Conservation (phyloP, 2,113 vertebrate species). For the Chaetops frenatus region DNA sequence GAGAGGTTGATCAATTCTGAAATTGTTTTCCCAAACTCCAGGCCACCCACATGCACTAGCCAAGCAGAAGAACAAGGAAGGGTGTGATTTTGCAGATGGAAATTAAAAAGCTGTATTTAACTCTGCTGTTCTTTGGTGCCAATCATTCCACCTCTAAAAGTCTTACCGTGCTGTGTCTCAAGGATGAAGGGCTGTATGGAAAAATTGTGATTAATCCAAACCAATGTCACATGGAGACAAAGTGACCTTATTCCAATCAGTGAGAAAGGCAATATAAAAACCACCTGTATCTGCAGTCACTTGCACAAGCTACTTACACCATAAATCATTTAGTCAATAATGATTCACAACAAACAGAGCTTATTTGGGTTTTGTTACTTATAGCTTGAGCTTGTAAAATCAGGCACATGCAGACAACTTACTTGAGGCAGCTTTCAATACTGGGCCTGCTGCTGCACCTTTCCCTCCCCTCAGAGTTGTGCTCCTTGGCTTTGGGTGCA, state of each 20-base stretch:
- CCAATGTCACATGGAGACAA: not conserved
- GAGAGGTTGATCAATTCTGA: not conserved
- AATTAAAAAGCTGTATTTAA: not conserved
- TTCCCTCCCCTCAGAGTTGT: not conserved
- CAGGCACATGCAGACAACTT: not conserved
- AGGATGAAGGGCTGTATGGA: not conserved
- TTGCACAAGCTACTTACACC: not conserved
- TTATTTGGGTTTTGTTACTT: not conserved
- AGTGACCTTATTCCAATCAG: conserved; percentile 16
- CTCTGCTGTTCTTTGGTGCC: not conserved
- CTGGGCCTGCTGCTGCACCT: not conserved
- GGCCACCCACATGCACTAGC: not conserved
- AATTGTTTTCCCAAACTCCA: not conserved
- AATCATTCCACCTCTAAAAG: not conserved
- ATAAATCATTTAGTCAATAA: conserved; percentile 21
- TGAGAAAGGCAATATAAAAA: not conserved
- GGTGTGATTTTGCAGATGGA: not conserved
- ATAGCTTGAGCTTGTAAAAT: not conserved
- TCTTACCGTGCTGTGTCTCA: not conserved
- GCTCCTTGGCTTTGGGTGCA: not conserved
- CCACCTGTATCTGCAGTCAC: not conserved
- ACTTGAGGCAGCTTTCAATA: not conserved
- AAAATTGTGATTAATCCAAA: conserved; percentile 15
- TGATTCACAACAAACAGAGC: not conserved
- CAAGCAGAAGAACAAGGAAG: not conserved